Evolutionary conservation across 2,888 invertebrate genomes (phyloP), one percentile per base, ranked within the genome.

Genomic region (Actias luna): DNA sequence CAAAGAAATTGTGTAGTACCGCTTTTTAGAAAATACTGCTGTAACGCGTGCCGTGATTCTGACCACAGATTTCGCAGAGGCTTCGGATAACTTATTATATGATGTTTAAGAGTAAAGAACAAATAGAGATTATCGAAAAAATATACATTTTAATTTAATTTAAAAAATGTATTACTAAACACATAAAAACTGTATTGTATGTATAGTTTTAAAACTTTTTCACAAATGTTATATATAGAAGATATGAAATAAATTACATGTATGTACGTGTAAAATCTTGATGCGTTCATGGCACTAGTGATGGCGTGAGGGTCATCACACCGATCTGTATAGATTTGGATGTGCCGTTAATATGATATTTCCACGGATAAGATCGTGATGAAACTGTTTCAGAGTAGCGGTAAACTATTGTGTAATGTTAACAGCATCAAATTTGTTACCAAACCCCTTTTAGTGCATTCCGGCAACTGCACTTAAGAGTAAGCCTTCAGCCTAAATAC

Each of bases 11-110:
- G 95, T 74, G 80, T 84, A 0, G 82, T 95, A 35, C 89, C 93
- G 0, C 93, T 90, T 0, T 95, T 94, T 70, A 92, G 92, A 66
- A 90, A 89, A 67, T 85, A 93, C 61, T 95, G 95, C 73, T 95
- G 95, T 73, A 92, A 93, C 71, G 85, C 94, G 0, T 94, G 94
- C 65, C 77, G 77, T 59, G 73, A 77, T 29, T 72, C 82, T 5
- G 80, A 80, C 18, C 69, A 69, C 14, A 65, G 63, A 61, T 65
- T 67, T 35, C 68, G 65, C 39, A 70, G 69, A 60, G 69, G 74
- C 27, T 67, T 71, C 36, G 76, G 71, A n/a, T 75, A 70, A 42
- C 8, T 39, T 18, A 5, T 39, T 22, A 36, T 27, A 33, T 0
- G 7, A 39, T 22, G 5, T 36, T 14, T 35, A 16, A 36, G 22